Evolutionary conservation across 2,888 invertebrate genomes (phyloP).

Genomic region (Lasioglossum marginatum): DNA sequence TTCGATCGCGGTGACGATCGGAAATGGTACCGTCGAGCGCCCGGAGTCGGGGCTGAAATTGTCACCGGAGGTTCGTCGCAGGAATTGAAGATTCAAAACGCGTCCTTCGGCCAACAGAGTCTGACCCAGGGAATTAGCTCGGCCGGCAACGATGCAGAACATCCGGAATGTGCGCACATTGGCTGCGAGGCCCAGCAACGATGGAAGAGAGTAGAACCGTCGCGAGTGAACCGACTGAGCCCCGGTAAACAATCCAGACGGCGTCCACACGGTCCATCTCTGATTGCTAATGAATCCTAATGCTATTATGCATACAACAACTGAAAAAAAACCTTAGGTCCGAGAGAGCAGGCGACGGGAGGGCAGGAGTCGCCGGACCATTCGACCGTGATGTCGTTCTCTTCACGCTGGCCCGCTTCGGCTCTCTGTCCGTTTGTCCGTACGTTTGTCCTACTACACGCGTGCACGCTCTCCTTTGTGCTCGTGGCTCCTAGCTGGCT

Average conservation of each 20-base stretch:
- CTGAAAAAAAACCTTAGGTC: constrained; percentile 79
- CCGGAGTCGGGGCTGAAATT: neutral
- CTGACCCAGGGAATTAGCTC: constrained; percentile 16
- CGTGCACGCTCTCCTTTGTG: constrained; percentile 52
- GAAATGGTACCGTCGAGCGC: neutral
- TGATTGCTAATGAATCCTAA: constrained; percentile 85
- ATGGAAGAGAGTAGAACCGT: constrained; percentile 59
- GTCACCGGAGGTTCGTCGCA: neutral
- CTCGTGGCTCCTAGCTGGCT: neutral
- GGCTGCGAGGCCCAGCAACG: constrained; percentile 59
- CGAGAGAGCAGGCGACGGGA: constrained; percentile 57
- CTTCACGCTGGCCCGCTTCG: constrained; percentile 39
- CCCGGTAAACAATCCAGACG: constrained; percentile 81
- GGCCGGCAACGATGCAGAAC: constrained; percentile 48
- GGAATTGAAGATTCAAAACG: constrained; percentile 12
- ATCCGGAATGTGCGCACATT: constrained; percentile 19
- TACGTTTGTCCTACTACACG: constrained; percentile 47
- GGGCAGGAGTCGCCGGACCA: constrained; percentile 73
- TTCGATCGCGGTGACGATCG: neutral
- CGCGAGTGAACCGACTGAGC: constrained; percentile 60
- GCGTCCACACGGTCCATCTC: constrained; percentile 79
- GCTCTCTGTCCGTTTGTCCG: constrained; percentile 59
- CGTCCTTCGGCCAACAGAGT: constrained; percentile 25
- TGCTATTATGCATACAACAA: constrained; percentile 83
- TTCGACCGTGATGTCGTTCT: constrained; percentile 62